phyloP scores from a whole-genome alignment of 1,140 invertebrate genomes.

The Heliconius hewitsoni region DNA sequence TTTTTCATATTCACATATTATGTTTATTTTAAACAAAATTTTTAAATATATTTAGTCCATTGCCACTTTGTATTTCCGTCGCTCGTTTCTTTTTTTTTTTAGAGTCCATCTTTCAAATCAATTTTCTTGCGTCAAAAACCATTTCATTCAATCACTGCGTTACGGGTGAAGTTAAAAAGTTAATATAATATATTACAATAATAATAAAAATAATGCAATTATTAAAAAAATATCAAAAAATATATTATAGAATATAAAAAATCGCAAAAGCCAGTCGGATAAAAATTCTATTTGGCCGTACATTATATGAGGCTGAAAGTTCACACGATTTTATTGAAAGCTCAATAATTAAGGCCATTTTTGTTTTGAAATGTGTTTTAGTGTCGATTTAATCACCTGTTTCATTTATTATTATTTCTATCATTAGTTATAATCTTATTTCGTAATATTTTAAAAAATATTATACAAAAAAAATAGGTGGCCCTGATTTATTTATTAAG shows the following conservation, averaged over 20 bases:
- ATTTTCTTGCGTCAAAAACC: not conserved
- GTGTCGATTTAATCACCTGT: conserved; percentile 1
- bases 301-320: not conserved
- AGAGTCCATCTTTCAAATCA: not conserved
- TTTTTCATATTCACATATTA: no score
- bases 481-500: no score
- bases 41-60: not conserved
- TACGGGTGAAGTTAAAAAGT: not conserved
- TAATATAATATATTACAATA: not conserved
- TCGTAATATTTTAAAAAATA: no score
- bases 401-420: not conserved
- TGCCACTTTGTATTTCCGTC: not conserved
- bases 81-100: not conserved
- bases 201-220: not conserved
- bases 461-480: no score
- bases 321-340: not conserved
- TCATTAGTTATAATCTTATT: no score
- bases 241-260: conserved; percentile 15
- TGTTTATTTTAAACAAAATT: not conserved
- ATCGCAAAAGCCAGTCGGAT: not conserved
- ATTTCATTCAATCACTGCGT: not conserved
- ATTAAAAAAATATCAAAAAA: not conserved
- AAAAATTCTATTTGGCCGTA: not conserved
- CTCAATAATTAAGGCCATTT: conserved; percentile 1
- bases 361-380: not conserved